Base-by-base conservation (phyloP, 2,797 vertebrate species). In the Coregonus ussuriensis region DNA sequence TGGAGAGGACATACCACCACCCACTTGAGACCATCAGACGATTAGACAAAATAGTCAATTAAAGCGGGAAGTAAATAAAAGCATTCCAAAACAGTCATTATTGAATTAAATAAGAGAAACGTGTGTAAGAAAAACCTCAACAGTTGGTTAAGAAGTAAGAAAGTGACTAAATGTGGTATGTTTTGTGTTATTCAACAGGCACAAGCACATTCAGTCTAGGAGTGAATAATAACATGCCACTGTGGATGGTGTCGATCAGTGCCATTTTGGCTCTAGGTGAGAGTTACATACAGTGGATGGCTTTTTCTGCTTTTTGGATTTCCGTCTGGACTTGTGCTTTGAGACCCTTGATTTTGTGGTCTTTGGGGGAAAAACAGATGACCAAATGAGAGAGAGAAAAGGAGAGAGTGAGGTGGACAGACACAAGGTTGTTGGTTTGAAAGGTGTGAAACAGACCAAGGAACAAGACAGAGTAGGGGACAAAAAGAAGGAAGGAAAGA, bases 241-340 rank as follows among this genome's bases (percentile, higher is more conserved):
- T 53, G 67, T 79, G 76, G 84, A 79, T 1, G 16, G 13, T 16
- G 31, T 16, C 4, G 13, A 35, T 25, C 1, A 31, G 72, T 78
- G 16, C 74, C 83, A 77, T 85, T 84, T 83, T 84, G 84, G 82
- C 83, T 91, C 84, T 62, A 74, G 87, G 77, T 78, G 76, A 86
- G 72, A 81, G 85, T 93, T 95, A 97, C 95, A 93, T 96, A 96
- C 95, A 93, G 91, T 91, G 90, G 92, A 87, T 81, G 93, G 59
- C 90, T 95, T 96, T 95, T 92, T 96, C 93, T 94, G 96, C 93
- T 94, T 96, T 96, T 96, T 97, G 93, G 91, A 92, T 96, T 96
- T 96, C 93, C 91, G 89, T 89, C 93, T 94, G 88, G 87, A 88
- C 91, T 94, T 96, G 91, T 92, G 78, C 92, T 96, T 95, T 93